Base-by-base conservation (phyloP, 1,140 invertebrate genomes). In the Metaphire vulgaris region DNA sequence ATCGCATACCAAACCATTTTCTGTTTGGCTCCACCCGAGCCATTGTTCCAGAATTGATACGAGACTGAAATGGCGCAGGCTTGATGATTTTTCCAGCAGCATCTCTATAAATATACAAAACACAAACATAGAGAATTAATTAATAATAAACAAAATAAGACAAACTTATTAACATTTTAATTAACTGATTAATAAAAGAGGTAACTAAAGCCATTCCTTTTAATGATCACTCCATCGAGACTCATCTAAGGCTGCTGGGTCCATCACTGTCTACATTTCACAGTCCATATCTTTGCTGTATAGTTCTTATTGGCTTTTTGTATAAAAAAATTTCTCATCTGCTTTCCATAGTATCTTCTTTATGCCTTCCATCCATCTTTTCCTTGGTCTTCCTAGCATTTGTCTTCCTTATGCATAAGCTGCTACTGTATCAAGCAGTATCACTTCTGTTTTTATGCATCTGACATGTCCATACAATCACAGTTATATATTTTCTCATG, bases 21-120 rank as follows among this genome's bases (percentile, higher is more conserved):
- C 95, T 93, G 79, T 94, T 97, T 6, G 98, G 98, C 86, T 98
- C 97, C 6, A 99, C 92, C 70, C 97, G 89, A 41, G 97, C 95
- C 81, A 92, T 89, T 1, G 94, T 92, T 30, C 98, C 98, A 74
- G 94, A 91, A n/a, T 91, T 86, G 21, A 97, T 85, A 85, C 90
- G 91, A 64, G 91, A 92, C 91, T 99, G 94, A 84, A 97, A 99
- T 1, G 97, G 96, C 2, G 97, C 97, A 33, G 96, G 91, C 75
- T 90, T 92, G 14, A 98, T 88, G 69, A 99, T 98, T 89, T 97
- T 94, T 33, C 98, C 98, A 69, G 88, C 89, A 81, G 89, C 91
- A 87, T 99, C 91, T 76, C 88, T 89, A 76, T 41, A 85, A 81
- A 78, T 73, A 75, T 32, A 76, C 29, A 28, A 68, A 66, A 76